Percentiles rank a stretch among this genome's conserved stretches.
Conservation (phyloP, 2,113 vertebrate species). For the Periophthalmodon schlosseri region DNA sequence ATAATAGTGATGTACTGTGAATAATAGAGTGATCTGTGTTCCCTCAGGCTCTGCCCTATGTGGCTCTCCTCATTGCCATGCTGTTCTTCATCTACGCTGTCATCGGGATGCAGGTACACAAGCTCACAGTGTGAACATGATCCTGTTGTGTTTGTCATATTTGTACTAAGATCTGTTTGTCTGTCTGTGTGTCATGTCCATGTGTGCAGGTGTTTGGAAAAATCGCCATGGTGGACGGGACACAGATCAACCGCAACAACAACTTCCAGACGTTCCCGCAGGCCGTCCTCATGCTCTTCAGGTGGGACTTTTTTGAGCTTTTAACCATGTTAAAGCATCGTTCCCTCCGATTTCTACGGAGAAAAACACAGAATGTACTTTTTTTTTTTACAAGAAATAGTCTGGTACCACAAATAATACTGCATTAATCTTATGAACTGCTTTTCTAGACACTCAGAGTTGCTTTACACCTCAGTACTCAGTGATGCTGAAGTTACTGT, state of each 20-base stretch:
- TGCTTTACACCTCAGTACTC: too few relatives aligned
- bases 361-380: too few relatives aligned
- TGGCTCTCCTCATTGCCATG: constrained; percentile 98
- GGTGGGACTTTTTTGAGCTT: constrained; percentile 69
- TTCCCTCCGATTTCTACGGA: too few relatives aligned
- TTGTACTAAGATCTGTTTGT: too few relatives aligned
- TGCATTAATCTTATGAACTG: too few relatives aligned
- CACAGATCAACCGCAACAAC: constrained; percentile 98
- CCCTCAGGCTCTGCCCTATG: constrained; percentile 92
- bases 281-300: constrained; percentile 95
- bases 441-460: too few relatives aligned
- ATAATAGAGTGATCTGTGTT: neutral
- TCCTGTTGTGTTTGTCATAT: too few relatives aligned
- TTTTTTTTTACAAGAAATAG: too few relatives aligned
- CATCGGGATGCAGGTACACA: constrained; percentile 95
- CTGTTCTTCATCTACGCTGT: constrained; percentile 99
- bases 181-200: neutral
- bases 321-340: too few relatives aligned
- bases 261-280: constrained; percentile 99
- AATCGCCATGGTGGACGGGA: constrained; percentile 95
- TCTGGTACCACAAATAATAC: too few relatives aligned
- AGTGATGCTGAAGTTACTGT: too few relatives aligned
- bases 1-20: neutral
- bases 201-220: constrained; percentile 91
- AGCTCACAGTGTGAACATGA: neutral